Evolutionary conservation across 2,888 invertebrate species (phyloP).

Genomic region (Cephus runcator): DNA sequence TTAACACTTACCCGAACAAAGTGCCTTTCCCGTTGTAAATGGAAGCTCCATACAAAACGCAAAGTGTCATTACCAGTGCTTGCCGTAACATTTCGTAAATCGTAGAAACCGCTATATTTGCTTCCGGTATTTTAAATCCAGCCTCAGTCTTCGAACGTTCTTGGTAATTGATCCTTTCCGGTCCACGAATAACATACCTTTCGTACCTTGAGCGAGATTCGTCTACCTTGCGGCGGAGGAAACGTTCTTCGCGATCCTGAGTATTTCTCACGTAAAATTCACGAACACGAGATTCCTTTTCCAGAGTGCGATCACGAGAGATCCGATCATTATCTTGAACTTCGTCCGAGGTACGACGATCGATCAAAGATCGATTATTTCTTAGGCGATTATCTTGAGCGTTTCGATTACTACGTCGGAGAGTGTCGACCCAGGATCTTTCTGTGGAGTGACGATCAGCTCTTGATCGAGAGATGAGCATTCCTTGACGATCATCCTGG

Average conservation of each 20-base stretch:
- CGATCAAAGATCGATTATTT: background rate
- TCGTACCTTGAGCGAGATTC: background rate
- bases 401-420: background rate
- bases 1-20: constrained; percentile 40
- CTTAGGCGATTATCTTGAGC: background rate
- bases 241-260: background rate
- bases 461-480: background rate
- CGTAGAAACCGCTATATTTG: constrained; percentile 3
- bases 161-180: background rate
- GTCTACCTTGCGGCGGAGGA: background rate
- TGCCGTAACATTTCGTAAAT: constrained; percentile 45
- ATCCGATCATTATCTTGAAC: background rate
- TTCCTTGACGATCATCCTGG: background rate
- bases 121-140: background rate
- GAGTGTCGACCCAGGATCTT: background rate
- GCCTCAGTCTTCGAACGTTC: background rate
- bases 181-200: background rate
- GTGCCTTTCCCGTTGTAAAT: constrained; percentile 45
- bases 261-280: background rate
- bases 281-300: background rate
- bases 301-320: background rate
- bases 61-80: constrained; percentile 43
- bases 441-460: background rate
- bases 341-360: background rate
- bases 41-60: constrained; percentile 50